Base-by-base conservation (phyloP, 2,113 vertebrate species). In the Conger conger region DNA sequence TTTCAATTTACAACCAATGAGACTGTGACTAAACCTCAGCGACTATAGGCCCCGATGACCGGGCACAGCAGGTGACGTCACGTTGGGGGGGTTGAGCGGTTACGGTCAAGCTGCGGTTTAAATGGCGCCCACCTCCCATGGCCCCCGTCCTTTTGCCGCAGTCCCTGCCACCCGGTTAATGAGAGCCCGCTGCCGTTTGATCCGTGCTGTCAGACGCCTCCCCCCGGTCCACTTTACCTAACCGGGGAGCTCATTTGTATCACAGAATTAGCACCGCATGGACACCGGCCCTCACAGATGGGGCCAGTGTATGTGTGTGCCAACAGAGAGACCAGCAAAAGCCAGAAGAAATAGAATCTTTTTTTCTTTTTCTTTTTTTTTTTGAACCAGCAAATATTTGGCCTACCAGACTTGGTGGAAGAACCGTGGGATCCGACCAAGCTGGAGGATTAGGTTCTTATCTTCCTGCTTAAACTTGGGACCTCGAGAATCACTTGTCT, bases 181-280 rank as follows among this genome's bases (percentile, higher is more conserved):
- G 90, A 94, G 93, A 91, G 93, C 91, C 89, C 87, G 87, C 81
- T 85, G 54, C 88, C 93, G 92, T 94, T 94, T 94, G 93, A 94
- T 94, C 92, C 87, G 90, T 80, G 90, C 92, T 86, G 88, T 92
- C 91, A 93, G 91, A 92, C 93, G 27, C 57, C 90, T 80, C 40
- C 78, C 40, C 78, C 84, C 82, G 73, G 84, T 86, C 87, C 87
- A 82, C 87, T 88, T 87, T 89, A 89, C 86, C 88, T 86, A 85
- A 89, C 92, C 88, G 88, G 91, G 91, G 93, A 93, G 93, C 94
- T 92, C 86, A 92, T 94, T 95, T 94, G 93, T 94, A 93, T 93
- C 94, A 93, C 90, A 80, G 91, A 92, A 92, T 89, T 86, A 91
- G 90, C 93, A 92, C 94, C 94, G 94, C 92, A 87, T 86, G 92